Evolutionary conservation across 2,797 vertebrate species (phyloP).

Genomic region (Mormyrus hasselquistii): DNA sequence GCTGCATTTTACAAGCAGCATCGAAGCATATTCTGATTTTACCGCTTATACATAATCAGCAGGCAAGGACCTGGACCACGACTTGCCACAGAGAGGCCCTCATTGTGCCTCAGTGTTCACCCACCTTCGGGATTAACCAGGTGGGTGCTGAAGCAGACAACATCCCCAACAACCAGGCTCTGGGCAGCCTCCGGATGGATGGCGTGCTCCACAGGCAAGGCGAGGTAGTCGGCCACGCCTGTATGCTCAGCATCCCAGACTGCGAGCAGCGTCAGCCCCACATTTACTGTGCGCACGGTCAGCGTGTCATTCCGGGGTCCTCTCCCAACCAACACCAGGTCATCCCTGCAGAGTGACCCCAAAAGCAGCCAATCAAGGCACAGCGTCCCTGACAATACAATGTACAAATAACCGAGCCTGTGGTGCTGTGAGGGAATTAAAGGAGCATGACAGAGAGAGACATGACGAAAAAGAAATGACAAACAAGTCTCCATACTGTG

Average conservation of each 20-base stretch:
- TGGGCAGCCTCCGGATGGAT: conserved; percentile 65
- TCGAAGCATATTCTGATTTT: background rate
- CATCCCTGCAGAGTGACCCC: conserved; percentile 66
- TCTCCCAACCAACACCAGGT: conserved; percentile 79
- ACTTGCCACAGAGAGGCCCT: background rate
- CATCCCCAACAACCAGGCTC: conserved; percentile 73
- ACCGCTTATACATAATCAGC: background rate
- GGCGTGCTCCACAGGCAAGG: conserved; percentile 76
- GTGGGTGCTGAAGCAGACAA: conserved; percentile 60
- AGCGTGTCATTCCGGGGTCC: conserved; percentile 77
- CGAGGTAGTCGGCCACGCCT: conserved; percentile 76
- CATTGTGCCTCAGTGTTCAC: conserved; percentile 15
- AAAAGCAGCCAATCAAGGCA: background rate
- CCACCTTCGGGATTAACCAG: conserved; percentile 56
- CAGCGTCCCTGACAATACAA: background rate
- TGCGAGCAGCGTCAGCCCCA: conserved; percentile 74
- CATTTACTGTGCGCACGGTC: conserved; percentile 70
- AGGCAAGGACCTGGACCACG: background rate
- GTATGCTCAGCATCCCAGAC: conserved; percentile 74
- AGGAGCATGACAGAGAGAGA: background rate
- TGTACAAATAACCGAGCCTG: background rate
- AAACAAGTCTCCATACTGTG: background rate
- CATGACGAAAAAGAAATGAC: background rate
- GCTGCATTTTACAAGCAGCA: background rate
- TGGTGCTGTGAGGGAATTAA: background rate